A percentile compares a stretch with the other conserved stretches of the same genome.
Conservation (phyloP, 1,140 invertebrate species). For the Drosophila parabipectinata region DNA sequence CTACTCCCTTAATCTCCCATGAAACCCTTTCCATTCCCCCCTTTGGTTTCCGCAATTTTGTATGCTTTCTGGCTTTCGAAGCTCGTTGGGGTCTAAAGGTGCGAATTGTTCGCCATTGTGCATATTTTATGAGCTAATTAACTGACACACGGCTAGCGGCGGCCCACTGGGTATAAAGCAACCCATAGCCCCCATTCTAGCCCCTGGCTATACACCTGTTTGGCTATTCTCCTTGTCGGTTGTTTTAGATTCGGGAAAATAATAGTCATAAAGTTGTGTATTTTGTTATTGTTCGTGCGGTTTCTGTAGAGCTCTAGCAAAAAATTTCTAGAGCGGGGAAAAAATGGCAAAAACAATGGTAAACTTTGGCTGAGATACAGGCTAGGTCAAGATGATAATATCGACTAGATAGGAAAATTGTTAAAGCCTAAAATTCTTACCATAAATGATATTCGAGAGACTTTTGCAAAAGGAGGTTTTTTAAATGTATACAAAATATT, state of each 20-base stretch:
- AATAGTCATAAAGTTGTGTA: constrained; percentile 54
- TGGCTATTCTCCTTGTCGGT: constrained; percentile 10
- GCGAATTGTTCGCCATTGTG: constrained; percentile 77
- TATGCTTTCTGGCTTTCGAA: constrained; percentile 41
- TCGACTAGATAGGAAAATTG: not conserved
- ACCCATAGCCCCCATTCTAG: not conserved
- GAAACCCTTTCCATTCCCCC: not conserved
- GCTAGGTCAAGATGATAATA: not conserved
- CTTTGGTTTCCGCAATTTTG: constrained; percentile 1
- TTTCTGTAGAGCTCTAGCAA: constrained; percentile 24
- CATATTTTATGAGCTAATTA: constrained; percentile 82
- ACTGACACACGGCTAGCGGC: constrained; percentile 65
- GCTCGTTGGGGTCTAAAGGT: constrained; percentile 55
- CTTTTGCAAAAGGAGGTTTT: too few relatives aligned
- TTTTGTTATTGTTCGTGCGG: constrained; percentile 39
- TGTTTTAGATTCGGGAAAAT: constrained; percentile 36
- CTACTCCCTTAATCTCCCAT: too few relatives aligned
- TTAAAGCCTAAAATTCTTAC: too few relatives aligned
- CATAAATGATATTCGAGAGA: too few relatives aligned
- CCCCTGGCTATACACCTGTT: not conserved
- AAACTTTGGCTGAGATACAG: not conserved
- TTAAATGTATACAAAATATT: too few relatives aligned
- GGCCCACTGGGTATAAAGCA: constrained; percentile 22
- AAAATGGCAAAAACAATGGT: not conserved
- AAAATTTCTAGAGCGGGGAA: not conserved